Evolutionary conservation across 2,888 invertebrate species (phyloP), one percentile per base, ranked within the genome.

Genomic region (Cataglyphis cursor): DNA sequence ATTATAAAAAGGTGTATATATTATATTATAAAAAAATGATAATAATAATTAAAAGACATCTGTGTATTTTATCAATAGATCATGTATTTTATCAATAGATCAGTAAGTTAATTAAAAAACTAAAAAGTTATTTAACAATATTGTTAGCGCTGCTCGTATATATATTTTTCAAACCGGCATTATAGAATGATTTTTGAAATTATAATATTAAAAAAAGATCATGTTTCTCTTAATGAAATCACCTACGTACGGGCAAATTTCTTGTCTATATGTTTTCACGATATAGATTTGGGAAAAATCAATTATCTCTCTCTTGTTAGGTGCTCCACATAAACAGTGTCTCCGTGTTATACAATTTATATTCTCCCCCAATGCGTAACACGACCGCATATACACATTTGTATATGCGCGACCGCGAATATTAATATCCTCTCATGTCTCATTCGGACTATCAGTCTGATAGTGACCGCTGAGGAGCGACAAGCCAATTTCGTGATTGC

Each of bases 371-470:
- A 73, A 73, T 83, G 62, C 38, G 59, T 41, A 86, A 86, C 62
- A 74, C 64, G 61, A 62, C 38, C 18, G n/a, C 48, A 51, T 61
- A 18, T 10, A 78, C 31, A 72, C 31, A 61, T 62, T 61, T 84
- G 51, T 89, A 86, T 86, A 86, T 82, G 78, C 74, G 61, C 83
- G 88, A 87, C 83, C 73, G 68, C 73, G 88, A 87, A 90, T 90
- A 90, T 88, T 91, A 93, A 90, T 90, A 92, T 93, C n/a, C 48
- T 91, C 92, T 90, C 92, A 87, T 91, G 90, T 90, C 78, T 90
- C 91, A 90, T 92, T 91, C 88, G 87, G 91, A 89, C 92, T 92
- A 93, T 91, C 94, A 94, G 94, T 94, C 88, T 87, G 91, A 88
- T 91, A 87, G 92, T 89, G 90, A 87, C 91, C 92, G 92, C 89